Percentiles rank a stretch among this genome's conserved stretches.
Conservation (phyloP, 2,113 vertebrate genomes). For the Laticauda colubrina region DNA sequence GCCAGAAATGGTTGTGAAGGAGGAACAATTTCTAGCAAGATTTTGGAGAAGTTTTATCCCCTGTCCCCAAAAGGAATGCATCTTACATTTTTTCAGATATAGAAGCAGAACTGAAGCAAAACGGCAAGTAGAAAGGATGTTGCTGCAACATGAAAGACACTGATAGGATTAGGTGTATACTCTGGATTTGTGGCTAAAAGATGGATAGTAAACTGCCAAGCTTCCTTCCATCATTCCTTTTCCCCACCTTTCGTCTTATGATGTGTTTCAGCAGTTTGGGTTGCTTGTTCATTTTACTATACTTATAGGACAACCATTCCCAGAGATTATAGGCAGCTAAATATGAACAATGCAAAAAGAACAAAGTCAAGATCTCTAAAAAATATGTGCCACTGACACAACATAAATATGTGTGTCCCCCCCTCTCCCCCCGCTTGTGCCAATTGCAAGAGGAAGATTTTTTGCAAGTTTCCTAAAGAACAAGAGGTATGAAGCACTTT, state of each 20-base stretch:
- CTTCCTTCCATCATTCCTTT: not conserved
- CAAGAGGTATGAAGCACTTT: not conserved
- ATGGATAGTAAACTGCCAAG: not conserved
- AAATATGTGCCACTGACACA: not conserved
- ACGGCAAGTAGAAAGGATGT: not conserved
- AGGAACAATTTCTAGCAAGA: not conserved
- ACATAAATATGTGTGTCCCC: not conserved
- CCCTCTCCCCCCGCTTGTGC: not conserved
- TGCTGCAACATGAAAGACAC: not conserved
- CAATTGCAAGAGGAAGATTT: not conserved
- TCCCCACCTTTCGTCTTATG: not conserved
- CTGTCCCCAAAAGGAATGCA: not conserved
- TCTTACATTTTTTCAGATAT: not conserved
- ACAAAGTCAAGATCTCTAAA: not conserved
- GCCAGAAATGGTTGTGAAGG: not conserved
- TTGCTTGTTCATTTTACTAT: not conserved
- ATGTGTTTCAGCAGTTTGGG: not conserved
- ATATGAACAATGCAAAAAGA: not conserved
- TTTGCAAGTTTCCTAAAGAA: not conserved
- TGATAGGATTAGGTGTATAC: not conserved
- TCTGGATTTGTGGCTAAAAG: not conserved
- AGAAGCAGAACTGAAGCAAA: not conserved
- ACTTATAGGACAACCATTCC: not conserved
- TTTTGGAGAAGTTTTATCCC: not conserved
- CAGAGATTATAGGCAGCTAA: not conserved